Percentiles rank a stretch among this genome's conserved stretches.
Conservation (phyloP, 2,888 invertebrate species). For the Tyria jacobaeae region DNA sequence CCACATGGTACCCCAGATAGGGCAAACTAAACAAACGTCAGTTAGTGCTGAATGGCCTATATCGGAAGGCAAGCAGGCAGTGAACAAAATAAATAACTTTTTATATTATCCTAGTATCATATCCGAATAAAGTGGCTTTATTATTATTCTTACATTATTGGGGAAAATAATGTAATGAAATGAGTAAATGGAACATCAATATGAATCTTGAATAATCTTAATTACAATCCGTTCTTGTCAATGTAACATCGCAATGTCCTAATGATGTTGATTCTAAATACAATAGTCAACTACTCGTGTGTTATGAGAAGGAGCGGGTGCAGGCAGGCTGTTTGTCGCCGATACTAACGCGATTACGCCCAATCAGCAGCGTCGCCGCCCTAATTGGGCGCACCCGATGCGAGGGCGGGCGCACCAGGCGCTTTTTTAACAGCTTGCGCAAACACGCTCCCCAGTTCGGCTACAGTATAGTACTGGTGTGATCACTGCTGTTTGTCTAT, state of each 20-base stretch:
- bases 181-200: neutral
- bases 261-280: conserved; percentile 18
- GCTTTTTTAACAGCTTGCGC: conserved; percentile 82
- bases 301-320: conserved; percentile 41
- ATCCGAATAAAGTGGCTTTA: no score
- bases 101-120: no score
- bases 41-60: no score
- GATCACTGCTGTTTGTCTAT: conserved; percentile 28
- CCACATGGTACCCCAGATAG: no score
- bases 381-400: conserved; percentile 81
- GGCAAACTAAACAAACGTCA: no score
- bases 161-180: neutral
- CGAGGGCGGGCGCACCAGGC: conserved; percentile 76
- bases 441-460: conserved; percentile 65
- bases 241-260: neutral
- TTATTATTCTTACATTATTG: no score
- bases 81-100: no score
- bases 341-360: conserved; percentile 85
- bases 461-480: conserved; percentile 18
- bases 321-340: conserved; percentile 71
- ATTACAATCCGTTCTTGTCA: neutral
- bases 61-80: no score
- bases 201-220: neutral
- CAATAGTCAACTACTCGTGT: conserved; percentile 22
- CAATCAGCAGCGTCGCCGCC: conserved; percentile 84